A percentile compares a stretch with the other conserved stretches of the same genome.
These are phyloP conservation scores for Resseliella maxima DNA, from an alignment of 2,888 invertebrate genomes.

Conservation along the genomic window DNA sequence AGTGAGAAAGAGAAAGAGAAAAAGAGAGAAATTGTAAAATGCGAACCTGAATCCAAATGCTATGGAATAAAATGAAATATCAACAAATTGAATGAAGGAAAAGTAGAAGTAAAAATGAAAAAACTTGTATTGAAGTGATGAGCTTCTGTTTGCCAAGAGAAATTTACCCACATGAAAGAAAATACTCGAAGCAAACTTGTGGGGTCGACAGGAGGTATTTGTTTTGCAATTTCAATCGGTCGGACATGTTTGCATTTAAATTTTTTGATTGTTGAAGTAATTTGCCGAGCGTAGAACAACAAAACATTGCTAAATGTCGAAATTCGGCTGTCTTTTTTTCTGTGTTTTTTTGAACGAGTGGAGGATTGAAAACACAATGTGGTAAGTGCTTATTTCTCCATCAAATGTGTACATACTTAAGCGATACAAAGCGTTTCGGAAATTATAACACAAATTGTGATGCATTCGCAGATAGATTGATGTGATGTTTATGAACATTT, in stretches of 20 bases:
- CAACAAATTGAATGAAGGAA: constrained; percentile 6
- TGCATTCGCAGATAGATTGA: too few relatives aligned
- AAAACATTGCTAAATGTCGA: background rate
- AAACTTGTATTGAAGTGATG: background rate
- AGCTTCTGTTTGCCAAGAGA: background rate
- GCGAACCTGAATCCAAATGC: background rate
- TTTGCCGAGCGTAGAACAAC: background rate
- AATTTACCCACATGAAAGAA: background rate
- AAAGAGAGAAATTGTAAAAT: background rate
- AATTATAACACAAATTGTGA: too few relatives aligned
- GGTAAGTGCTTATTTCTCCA: background rate
- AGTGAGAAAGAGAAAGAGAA: background rate
- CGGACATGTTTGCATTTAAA: background rate
- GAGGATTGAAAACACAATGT: background rate
- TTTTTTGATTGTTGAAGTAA: background rate
- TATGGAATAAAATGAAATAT: constrained; percentile 12
- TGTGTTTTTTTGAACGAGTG: background rate
- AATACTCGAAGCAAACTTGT: background rate
- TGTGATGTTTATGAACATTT: too few relatives aligned
- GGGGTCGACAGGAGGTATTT: background rate
- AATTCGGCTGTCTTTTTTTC: background rate
- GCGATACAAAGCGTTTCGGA: too few relatives aligned
- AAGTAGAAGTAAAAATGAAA: background rate
- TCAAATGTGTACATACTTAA: background rate
- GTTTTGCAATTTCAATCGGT: constrained; percentile 26